Percentiles rank a stretch among this genome's conserved stretches.
Conservation (phyloP, 2,888 invertebrate genomes). For the Clusia tigrina region DNA sequence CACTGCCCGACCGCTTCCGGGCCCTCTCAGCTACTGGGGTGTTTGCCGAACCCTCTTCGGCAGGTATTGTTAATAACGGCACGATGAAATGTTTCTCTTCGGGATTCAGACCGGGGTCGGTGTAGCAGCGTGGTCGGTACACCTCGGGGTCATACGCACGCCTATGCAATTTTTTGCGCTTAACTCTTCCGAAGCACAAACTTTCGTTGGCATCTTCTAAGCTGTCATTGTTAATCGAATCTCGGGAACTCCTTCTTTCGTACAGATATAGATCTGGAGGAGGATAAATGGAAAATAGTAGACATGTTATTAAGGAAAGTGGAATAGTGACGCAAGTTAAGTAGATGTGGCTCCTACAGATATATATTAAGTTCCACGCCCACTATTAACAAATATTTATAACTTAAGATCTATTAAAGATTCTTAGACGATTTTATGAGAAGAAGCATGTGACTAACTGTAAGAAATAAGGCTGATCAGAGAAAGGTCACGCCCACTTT, state of each 20-base stretch:
- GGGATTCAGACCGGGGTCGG: constrained; percentile 40
- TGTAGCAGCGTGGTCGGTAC: constrained; percentile 48
- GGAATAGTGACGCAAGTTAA: background rate
- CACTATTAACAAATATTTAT: no score
- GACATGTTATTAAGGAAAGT: background rate
- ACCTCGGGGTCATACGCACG: constrained; percentile 40
- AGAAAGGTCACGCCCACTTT: no score
- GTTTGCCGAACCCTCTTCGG: constrained; percentile 13
- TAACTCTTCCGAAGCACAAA: constrained; percentile 29
- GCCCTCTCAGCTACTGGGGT: background rate
- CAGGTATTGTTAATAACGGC: constrained; percentile 35
- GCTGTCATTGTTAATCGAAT: constrained; percentile 17
- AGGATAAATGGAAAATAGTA: no score
- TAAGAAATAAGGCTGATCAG: no score
- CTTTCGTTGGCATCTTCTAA: constrained; percentile 33
- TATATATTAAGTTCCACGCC: no score
- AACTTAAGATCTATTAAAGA: no score
- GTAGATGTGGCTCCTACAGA: no score
- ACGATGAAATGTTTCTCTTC: constrained; percentile 17
- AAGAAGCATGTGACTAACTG: no score
- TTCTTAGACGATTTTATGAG: no score
- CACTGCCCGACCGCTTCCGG: constrained; percentile 14
- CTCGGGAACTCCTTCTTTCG: constrained; percentile 21
- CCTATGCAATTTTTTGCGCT: constrained; percentile 36
- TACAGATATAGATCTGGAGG: no score